A percentile compares a stretch with the other conserved stretches of the same genome.
These are phyloP conservation scores for Calameuta pallipes DNA, from an alignment of 2,888 invertebrate genomes.

Conservation along the genomic window DNA sequence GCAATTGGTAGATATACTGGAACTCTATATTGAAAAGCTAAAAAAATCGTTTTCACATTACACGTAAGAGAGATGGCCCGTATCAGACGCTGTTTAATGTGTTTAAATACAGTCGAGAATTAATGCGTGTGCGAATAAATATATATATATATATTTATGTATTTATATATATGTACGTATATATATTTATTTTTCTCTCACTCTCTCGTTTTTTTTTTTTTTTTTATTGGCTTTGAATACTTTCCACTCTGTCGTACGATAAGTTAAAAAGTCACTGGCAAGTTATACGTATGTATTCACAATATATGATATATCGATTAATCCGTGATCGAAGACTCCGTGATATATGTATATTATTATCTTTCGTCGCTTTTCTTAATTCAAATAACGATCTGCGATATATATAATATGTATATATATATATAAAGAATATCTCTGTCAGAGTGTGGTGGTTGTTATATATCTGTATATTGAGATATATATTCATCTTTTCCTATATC, in stretches of 20 bases:
- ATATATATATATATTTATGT: neutral
- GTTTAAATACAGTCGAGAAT: slow-evolving; percentile 8
- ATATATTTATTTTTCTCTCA: slow-evolving; percentile 9
- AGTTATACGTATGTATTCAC: neutral
- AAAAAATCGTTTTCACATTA: slow-evolving; percentile 47
- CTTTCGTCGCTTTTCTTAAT: slow-evolving; percentile 43
- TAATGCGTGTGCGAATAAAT: slow-evolving; percentile 11
- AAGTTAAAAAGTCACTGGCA: neutral
- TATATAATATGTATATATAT: slow-evolving; percentile 12
- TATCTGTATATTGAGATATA: slow-evolving; percentile 46
- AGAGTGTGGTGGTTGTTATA: slow-evolving; percentile 42
- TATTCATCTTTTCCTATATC: slow-evolving; percentile 56
- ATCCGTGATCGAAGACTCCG: slow-evolving; percentile 10
- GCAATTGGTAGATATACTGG: slow-evolving; percentile 59
- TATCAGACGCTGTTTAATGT: slow-evolving; percentile 6
- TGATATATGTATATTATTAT: slow-evolving; percentile 27
- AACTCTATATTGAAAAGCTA: slow-evolving; percentile 55
- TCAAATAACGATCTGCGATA: slow-evolving; percentile 46
- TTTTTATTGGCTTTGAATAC: neutral
- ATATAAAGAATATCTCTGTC: slow-evolving; percentile 40
- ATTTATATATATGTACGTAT: slow-evolving; percentile 8
- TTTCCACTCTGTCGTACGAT: neutral
- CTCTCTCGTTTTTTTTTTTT: neutral
- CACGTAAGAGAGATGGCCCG: slow-evolving; percentile 36
- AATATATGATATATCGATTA: neutral